Conservation (phyloP, 2,888 invertebrate species). For the Cetonia aurata region DNA sequence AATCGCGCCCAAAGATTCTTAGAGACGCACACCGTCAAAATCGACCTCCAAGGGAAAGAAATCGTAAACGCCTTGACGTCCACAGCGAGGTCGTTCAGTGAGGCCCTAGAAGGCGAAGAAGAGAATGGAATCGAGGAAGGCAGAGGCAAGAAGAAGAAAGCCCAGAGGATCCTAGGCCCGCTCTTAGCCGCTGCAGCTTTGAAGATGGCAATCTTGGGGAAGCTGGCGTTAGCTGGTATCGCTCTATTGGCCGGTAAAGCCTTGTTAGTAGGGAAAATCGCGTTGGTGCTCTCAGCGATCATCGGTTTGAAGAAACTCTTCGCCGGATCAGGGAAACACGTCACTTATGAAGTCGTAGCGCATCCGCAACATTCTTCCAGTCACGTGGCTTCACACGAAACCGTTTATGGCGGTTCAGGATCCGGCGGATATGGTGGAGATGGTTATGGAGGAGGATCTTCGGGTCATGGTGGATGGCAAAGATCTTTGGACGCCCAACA, state of each 20-base stretch:
- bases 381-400: slow-evolving; percentile 78
- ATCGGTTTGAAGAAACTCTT: slow-evolving; percentile 88
- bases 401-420: slow-evolving; percentile 69
- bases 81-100: slow-evolving; percentile 84
- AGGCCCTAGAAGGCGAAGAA: slow-evolving; percentile 76
- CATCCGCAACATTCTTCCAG: slow-evolving; percentile 84
- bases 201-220: slow-evolving; percentile 84
- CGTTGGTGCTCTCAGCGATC: slow-evolving; percentile 84
- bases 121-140: slow-evolving; percentile 71
- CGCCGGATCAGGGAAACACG: slow-evolving; percentile 77
- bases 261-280: slow-evolving; percentile 85
- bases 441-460: slow-evolving; percentile 74
- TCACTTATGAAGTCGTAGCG: slow-evolving; percentile 88
- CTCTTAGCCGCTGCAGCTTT: slow-evolving; percentile 80
- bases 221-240: slow-evolving; percentile 83
- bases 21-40: slow-evolving; percentile 84
- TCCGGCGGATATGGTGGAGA: slow-evolving; percentile 68
- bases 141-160: slow-evolving; percentile 84
- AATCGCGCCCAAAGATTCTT: slow-evolving; percentile 82
- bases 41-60: slow-evolving; percentile 87
- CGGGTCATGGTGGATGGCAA: slow-evolving; percentile 79
- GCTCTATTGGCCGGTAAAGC: slow-evolving; percentile 90
- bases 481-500: slow-evolving; percentile 81
- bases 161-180: slow-evolving; percentile 82
- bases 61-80: slow-evolving; percentile 84